Conservation (phyloP, 2,113 vertebrate species). For the Amphilophus citrinellus region DNA sequence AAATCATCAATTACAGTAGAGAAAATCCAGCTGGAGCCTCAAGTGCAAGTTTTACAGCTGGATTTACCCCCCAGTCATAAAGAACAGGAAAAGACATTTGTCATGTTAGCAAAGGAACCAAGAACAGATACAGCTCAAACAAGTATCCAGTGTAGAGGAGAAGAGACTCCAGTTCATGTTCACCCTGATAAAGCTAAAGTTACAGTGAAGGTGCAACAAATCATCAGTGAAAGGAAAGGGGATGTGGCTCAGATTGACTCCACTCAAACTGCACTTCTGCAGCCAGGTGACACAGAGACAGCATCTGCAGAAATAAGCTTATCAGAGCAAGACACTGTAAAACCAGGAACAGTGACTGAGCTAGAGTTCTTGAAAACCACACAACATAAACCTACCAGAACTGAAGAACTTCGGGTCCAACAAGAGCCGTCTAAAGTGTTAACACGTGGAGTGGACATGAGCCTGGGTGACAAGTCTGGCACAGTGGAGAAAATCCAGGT, state of each 20-base stretch:
- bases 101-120: neutral
- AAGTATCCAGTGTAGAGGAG: neutral
- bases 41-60: neutral
- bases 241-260: neutral
- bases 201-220: neutral
- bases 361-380: neutral
- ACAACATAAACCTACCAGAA: fast-evolving
- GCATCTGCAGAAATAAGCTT: conserved; percentile 20
- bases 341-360: neutral
- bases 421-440: neutral
- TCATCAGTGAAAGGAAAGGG: neutral
- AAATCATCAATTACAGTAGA: neutral
- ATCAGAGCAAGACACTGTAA: neutral
- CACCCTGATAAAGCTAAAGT: neutral
- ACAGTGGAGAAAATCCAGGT: neutral
- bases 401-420: neutral
- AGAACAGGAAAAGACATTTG: neutral
- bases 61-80: neutral
- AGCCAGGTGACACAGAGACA: neutral
- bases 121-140: neutral
- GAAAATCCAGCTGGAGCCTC: neutral
- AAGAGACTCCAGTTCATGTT: neutral
- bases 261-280: fast-evolving
- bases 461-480: neutral
- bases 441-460: neutral